Percentiles rank a stretch among this genome's conserved stretches.
Conservation (phyloP, 92 coral and sea anemone genomes). For the Palythoa heliodiscus region DNA sequence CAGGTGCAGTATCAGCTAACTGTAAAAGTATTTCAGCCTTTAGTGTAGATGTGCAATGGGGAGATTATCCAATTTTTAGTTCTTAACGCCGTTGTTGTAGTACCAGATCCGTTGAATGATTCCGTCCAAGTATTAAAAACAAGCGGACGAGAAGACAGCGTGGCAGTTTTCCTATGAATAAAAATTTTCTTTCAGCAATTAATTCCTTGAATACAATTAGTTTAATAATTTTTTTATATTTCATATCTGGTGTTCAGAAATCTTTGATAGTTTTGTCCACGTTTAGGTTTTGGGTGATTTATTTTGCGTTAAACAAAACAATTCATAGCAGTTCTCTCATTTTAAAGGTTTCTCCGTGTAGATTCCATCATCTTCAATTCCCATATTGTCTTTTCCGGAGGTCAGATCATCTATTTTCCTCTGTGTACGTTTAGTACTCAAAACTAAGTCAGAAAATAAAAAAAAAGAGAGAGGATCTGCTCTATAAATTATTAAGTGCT, state of each 20-base stretch:
- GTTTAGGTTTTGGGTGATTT: conserved; percentile 33
- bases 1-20: conserved; percentile 64
- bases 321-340: conserved; percentile 2
- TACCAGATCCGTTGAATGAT: neutral
- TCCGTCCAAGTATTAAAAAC: neutral
- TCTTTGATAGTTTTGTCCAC: conserved; percentile 28
- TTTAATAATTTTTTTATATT: neutral
- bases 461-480: neutral
- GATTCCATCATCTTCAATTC: neutral
- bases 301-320: conserved; percentile 22
- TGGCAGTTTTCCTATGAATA: conserved; percentile 45
- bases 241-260: neutral
- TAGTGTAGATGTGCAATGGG: neutral
- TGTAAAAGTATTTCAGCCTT: neutral
- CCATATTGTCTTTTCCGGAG: neutral
- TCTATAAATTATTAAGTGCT: conserved; percentile 35
- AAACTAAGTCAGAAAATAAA: conserved; percentile 8
- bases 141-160: conserved; percentile 16
- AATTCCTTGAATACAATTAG: neutral
- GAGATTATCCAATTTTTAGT: neutral
- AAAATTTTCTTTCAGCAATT: neutral
- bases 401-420: conserved; percentile 1
- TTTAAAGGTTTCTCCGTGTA: conserved; percentile 31
- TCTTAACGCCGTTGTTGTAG: neutral
- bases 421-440: neutral